Evolutionary conservation across 1,140 invertebrate genomes (phyloP), one percentile per base, ranked within the genome.

Genomic region (Drosophila burlai): DNA sequence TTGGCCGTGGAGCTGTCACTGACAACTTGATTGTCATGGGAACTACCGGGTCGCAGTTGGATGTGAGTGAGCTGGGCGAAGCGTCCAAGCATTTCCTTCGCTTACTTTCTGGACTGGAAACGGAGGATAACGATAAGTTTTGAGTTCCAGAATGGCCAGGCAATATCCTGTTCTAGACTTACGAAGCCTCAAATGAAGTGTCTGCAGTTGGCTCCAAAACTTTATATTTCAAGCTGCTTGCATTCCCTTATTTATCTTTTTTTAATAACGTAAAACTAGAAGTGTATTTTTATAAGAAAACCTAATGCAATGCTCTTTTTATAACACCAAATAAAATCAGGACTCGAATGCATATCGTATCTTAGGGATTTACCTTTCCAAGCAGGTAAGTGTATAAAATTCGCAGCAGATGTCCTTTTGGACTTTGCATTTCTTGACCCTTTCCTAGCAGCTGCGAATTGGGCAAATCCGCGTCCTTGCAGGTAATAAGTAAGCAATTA

Each of bases 401-500:
- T 15, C 0, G 8, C 6, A 29, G 24, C 18, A 62, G 42, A 57
- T 57, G 54, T 40, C 21, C 15, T 16, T 55, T 42, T 15, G 29
- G 21, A 6, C n/a, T 21, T 46, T 1, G 9, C 9, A 5, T 67
- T 76, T 76, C 60, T 61, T 26, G 40, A 45, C 57, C 49, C 34
- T 55, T 38, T 29, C n/a, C 45, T 5, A 40, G 52, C 75, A 78
- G 38, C 76, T 78, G 65, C 47, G 13, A 43, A 78, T 71, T 71
- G 18, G 75, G 45, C 36, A 54, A 78, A 59, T 78, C 75, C 65
- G 36, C 47, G 29, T 47, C 9, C 8, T 46, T 45, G 21, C 65
- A 78, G 76, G 75, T 78, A 78, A 55, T 50, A 31, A 57, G 54
- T 24, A 42, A 10, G 54, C 76, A 77, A 78, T 78, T 64, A 62